Conservation (phyloP, 2,797 vertebrate species). For the Acanthurus lineatus region DNA sequence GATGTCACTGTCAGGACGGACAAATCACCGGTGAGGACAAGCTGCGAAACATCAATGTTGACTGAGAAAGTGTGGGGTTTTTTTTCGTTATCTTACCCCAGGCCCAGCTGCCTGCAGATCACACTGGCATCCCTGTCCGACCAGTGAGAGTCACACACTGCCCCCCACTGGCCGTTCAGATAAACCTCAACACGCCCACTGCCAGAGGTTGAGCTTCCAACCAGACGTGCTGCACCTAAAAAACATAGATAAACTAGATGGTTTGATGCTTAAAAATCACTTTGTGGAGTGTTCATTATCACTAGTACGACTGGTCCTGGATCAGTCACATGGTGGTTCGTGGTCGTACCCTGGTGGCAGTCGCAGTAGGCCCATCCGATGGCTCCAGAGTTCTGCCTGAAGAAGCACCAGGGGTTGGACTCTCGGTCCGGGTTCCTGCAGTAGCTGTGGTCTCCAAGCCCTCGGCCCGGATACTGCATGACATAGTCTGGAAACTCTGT, state of each 20-base stretch:
- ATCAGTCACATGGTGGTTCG: too few relatives aligned
- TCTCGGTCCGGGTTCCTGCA: slow-evolving; percentile 93
- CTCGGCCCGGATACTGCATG: slow-evolving; percentile 91
- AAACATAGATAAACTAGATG: not conserved
- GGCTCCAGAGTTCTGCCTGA: slow-evolving; percentile 89
- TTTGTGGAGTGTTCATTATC: not conserved
- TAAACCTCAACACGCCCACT: slow-evolving; percentile 90
- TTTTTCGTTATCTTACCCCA: slow-evolving; percentile 80
- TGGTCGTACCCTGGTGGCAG: slow-evolving; percentile 90
- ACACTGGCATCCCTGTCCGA: slow-evolving; percentile 92
- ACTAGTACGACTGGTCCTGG: not conserved
- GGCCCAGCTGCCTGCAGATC: slow-evolving; percentile 91
- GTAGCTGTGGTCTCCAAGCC: slow-evolving; percentile 92
- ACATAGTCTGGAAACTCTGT: slow-evolving; percentile 93
- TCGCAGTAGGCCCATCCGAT: slow-evolving; percentile 94
- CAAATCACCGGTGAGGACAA: not conserved
- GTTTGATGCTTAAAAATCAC: not conserved
- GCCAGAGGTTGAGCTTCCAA: slow-evolving; percentile 80
- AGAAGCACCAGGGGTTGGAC: slow-evolving; percentile 93
- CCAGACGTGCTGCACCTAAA: slow-evolving; percentile 88
- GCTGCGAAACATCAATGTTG: not conserved
- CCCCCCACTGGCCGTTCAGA: slow-evolving; percentile 91
- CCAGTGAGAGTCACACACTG: slow-evolving; percentile 91
- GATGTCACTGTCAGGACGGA: slow-evolving; percentile 84
- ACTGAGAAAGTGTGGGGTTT: not conserved